Percentiles rank a stretch among this genome's conserved stretches.
phyloP scores from a whole-genome alignment of 2,797 vertebrate genomes.

The Steatocranus sp. region DNA sequence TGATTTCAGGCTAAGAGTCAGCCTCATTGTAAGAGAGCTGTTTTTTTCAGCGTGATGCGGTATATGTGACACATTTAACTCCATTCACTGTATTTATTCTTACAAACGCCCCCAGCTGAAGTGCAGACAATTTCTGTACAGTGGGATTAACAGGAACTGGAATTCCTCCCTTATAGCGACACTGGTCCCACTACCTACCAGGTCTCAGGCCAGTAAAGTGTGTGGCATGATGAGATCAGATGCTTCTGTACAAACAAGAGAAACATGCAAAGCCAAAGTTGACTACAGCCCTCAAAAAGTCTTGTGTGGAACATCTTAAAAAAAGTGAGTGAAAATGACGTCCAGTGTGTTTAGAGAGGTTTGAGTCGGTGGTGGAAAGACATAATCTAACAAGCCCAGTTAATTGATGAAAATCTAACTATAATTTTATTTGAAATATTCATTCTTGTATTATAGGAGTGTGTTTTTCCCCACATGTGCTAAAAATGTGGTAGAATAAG shows the following conservation, averaged over 20 bases:
- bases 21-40: not conserved
- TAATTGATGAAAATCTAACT: not conserved
- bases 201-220: not conserved
- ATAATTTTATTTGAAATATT: not conserved
- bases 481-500: not conserved
- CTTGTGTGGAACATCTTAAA: not conserved
- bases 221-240: not conserved
- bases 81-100: not conserved
- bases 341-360: not conserved
- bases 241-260: not conserved
- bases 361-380: not conserved
- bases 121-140: not conserved
- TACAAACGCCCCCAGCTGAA: not conserved
- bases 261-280: not conserved
- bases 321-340: rapidly evolving
- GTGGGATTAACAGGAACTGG: not conserved
- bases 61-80: rapidly evolving
- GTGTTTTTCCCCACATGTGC: not conserved
- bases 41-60: rapidly evolving
- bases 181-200: not conserved
- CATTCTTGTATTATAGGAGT: not conserved
- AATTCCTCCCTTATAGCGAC: not conserved
- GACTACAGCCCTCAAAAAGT: not conserved
- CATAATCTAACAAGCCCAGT: not conserved
- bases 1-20: not conserved